Evolutionary conservation across 2,888 invertebrate species (phyloP).

Genomic region (Cantharis flavilabris): DNA sequence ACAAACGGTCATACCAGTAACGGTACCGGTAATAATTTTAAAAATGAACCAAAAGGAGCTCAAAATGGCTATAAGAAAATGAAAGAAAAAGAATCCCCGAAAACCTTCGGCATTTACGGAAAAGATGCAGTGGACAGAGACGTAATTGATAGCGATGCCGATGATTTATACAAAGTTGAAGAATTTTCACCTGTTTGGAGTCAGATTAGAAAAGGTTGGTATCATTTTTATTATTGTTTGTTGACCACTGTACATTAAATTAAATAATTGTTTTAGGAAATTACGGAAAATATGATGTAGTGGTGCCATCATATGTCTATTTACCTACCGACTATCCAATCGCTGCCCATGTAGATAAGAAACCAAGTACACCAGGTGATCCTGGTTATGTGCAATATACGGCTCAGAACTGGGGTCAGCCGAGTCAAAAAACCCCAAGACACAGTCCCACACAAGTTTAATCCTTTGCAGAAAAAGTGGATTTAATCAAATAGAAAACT

Average conservation of each 20-base stretch:
- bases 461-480: background rate
- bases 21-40: slow-evolving; percentile 24
- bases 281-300: slow-evolving; percentile 49
- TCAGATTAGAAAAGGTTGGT: slow-evolving; percentile 51
- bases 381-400: slow-evolving; percentile 76
- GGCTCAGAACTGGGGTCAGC: slow-evolving; percentile 67
- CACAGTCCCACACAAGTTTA: slow-evolving; percentile 28
- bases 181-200: slow-evolving; percentile 55
- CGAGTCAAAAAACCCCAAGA: slow-evolving; percentile 60
- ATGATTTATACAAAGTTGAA: slow-evolving; percentile 29
- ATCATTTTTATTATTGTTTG: background rate
- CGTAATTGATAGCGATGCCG: slow-evolving; percentile 32
- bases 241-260: background rate
- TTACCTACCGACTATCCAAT: slow-evolving; percentile 56
- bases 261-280: slow-evolving; percentile 49
- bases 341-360: slow-evolving; percentile 52
- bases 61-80: slow-evolving; percentile 35
- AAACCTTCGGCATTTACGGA: slow-evolving; percentile 49
- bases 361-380: slow-evolving; percentile 71
- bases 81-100: slow-evolving; percentile 35
- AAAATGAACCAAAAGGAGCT: background rate
- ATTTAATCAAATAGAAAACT: background rate
- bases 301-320: slow-evolving; percentile 56
- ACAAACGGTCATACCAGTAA: slow-evolving; percentile 13
- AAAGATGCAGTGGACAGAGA: slow-evolving; percentile 47